phyloP scores from a whole-genome alignment of 1,140 invertebrate genomes.

The Oedothorax gibbosus region DNA sequence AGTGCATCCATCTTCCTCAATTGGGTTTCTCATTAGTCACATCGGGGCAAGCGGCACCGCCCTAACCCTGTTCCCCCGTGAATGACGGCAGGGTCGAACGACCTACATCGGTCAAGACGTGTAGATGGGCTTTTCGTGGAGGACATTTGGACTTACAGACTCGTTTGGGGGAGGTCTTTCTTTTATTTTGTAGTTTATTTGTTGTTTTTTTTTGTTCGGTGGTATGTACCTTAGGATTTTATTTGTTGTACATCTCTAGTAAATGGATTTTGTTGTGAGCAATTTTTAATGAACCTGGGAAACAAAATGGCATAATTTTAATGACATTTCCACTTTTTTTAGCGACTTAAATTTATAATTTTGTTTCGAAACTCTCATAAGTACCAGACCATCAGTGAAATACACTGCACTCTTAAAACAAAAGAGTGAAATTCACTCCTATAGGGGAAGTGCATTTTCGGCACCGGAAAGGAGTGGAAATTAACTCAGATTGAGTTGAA shows the following conservation, averaged over 20 bases:
- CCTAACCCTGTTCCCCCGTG: slow-evolving; percentile 22
- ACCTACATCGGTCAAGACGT: slow-evolving; percentile 29
- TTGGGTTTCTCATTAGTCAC: slow-evolving; percentile 35
- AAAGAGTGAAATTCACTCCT: too few species aligned
- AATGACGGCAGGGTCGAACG: slow-evolving; percentile 10
- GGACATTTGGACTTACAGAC: background rate
- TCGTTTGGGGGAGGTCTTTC: background rate
- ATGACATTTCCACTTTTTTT: too few species aligned
- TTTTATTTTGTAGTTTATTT: background rate
- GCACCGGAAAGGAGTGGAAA: too few species aligned
- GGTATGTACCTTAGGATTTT: background rate
- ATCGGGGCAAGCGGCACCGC: slow-evolving; percentile 9
- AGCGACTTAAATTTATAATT: too few species aligned
- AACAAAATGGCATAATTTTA: too few species aligned
- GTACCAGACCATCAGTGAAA: too few species aligned
- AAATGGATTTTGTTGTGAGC: too few species aligned
- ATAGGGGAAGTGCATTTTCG: too few species aligned
- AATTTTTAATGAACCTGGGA: too few species aligned
- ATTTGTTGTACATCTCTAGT: background rate
- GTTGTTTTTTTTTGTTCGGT: background rate
- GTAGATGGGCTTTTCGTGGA: background rate
- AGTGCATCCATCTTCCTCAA: slow-evolving; percentile 41
- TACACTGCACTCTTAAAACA: too few species aligned
- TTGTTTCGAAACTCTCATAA: too few species aligned
- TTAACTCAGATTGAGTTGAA: too few species aligned